Base-by-base conservation (phyloP, 2,888 invertebrate genomes). In the Mallateleia sp. region DNA sequence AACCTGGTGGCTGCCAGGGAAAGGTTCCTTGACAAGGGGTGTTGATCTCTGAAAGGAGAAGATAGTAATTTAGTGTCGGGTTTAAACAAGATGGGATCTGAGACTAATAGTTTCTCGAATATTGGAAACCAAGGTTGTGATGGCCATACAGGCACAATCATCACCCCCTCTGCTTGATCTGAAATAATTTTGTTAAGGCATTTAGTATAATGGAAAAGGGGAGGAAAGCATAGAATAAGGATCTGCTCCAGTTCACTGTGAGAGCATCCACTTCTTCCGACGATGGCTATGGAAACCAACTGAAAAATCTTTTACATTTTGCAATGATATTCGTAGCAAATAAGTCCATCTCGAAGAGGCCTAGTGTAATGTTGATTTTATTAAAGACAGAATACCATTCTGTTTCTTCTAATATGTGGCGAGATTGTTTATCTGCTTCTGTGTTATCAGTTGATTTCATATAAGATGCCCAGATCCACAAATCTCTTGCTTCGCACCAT, bases 201-300 rank as follows among this genome's bases (percentile, higher is more conserved):
- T 32, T 56, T 15, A 58, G 8, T 0, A 77, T 18, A 1, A 77
- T 32, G 2, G 77, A 38, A 9, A 86, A 77, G 4, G 72, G 89
- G 22, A 85, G 89, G 74, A 92, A 92, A n/a, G 91, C 90, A 77
- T 92, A 92, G 81, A 85, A 85, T 32, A 88, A 90, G 87, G 66
- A 47, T 20, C 60, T 60, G 5, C 66, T 50, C 85, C 89, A 82
- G 8, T 88, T 34, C 3, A 88, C n/a, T 8, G 90, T 91, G 67
- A 92, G 92, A 4, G 91, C 91, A 71, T 93, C 91, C 6, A 91
- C 34, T 24, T 24, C 54, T 25, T 54, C 54, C n/a, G n/a, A n/a
- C n/a, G n/a, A n/a, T 54, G 54, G 54, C 5, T 38, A 6, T 11
- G 38, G 38, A 14, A 38, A 38, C 38, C 38, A 38, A 32, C n/a